Evolutionary conservation across 2,113 vertebrate species (phyloP).

Genomic region (Albula glossodonta): DNA sequence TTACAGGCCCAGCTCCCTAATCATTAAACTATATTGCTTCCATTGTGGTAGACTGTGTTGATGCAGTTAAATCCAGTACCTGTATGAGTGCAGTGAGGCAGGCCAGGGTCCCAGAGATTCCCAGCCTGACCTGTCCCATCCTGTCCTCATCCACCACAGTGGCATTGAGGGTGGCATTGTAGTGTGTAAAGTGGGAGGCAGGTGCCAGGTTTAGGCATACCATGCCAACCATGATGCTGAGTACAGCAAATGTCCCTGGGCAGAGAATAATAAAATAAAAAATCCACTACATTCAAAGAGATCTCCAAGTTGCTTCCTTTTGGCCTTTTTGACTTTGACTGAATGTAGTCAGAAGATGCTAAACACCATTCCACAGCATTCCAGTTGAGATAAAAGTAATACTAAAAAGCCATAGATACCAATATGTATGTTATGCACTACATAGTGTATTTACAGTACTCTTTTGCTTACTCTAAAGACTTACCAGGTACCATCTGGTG

Average conservation of each 20-base stretch:
- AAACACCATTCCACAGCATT: too few species aligned
- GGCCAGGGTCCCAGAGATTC: slow-evolving; percentile 84
- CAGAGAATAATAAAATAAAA: not conserved
- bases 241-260: slow-evolving; percentile 86
- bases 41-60: not conserved
- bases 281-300: not conserved
- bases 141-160: slow-evolving; percentile 64
- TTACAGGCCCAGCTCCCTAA: too few species aligned
- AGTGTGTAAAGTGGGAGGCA: slow-evolving; percentile 75
- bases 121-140: slow-evolving; percentile 79
- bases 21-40: not conserved
- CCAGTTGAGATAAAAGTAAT: too few species aligned
- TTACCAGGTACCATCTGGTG: slow-evolving; percentile 95
- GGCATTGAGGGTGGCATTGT: slow-evolving; percentile 72
- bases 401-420: too few species aligned
- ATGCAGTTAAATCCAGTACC: slow-evolving; percentile 56
- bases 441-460: not conserved
- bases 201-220: slow-evolving; percentile 82
- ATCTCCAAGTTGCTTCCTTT: too few species aligned
- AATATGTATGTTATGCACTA: not conserved
- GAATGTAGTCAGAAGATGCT: too few species aligned
- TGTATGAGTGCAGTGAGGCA: slow-evolving; percentile 92
- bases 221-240: slow-evolving; percentile 90
- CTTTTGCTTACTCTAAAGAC: slow-evolving; percentile 44
- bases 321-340: too few species aligned